Conservation (phyloP, 2,113 vertebrate genomes). For the Cepphus grylle region DNA sequence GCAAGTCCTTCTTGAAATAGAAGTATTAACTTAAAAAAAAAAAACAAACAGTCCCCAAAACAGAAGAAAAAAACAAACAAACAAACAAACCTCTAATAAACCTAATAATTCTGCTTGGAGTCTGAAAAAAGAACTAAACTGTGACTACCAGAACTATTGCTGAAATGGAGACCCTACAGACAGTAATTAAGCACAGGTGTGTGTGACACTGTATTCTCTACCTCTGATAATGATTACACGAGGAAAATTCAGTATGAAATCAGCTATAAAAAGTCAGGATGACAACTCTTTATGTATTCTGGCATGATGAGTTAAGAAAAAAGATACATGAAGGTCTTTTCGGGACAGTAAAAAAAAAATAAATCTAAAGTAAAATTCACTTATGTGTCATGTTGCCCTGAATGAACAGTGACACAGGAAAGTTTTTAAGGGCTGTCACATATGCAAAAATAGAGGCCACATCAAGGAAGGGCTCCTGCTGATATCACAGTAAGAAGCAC, state of each 20-base stretch:
- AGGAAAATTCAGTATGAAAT: background rate
- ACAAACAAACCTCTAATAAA: background rate
- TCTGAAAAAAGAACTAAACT: background rate
- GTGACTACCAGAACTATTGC: background rate
- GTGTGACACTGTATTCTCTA: background rate
- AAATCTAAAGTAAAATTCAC: background rate
- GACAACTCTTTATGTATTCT: background rate
- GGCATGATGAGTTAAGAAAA: background rate
- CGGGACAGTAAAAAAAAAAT: background rate
- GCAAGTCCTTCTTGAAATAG: background rate
- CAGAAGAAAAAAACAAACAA: background rate
- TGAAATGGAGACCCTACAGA: background rate
- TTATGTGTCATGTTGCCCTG: background rate
- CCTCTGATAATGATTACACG: background rate
- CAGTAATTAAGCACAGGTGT: background rate
- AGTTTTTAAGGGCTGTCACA: background rate
- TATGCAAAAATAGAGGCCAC: background rate
- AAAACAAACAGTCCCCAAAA: background rate
- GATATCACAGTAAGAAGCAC: background rate
- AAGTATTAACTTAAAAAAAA: background rate
- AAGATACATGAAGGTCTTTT: background rate
- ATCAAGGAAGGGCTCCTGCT: background rate
- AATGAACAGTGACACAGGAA: background rate
- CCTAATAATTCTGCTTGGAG: background rate
- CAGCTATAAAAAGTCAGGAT: background rate